Conservation (phyloP, 2,888 invertebrate species). For the Dione juno region DNA sequence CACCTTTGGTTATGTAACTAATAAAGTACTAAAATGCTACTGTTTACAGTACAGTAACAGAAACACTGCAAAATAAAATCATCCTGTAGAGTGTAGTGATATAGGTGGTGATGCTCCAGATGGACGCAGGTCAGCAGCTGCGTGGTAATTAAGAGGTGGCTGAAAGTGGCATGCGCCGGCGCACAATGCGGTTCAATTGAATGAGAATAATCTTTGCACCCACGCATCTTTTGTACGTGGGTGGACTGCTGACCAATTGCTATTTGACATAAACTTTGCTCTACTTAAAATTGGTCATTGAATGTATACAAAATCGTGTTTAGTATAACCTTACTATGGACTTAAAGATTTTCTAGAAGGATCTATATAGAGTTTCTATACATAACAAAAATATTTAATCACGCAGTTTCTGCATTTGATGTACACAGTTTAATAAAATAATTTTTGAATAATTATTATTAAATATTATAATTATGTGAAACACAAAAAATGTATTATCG, state of each 20-base stretch:
- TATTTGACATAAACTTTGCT: constrained; percentile 56
- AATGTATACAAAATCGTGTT: not conserved
- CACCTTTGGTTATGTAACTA: not conserved
- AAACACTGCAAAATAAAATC: constrained; percentile 46
- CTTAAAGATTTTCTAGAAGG: no score
- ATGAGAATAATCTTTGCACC: constrained; percentile 84
- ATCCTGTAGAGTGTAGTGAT: constrained; percentile 65
- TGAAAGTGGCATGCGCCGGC: constrained; percentile 82
- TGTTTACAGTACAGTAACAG: not conserved
- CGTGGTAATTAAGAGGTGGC: constrained; percentile 82
- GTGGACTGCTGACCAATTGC: constrained; percentile 79
- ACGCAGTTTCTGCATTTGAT: no score
- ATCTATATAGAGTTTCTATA: no score
- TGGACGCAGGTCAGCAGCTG: constrained; percentile 82
- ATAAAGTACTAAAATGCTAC: not conserved
- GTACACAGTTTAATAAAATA: no score
- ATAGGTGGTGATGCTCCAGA: constrained; percentile 80
- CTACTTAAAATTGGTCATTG: constrained; percentile 53
- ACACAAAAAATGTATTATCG: not conserved
- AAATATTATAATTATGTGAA: not conserved
- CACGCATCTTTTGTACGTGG: constrained; percentile 81
- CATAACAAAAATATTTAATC: no score
- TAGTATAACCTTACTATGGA: not conserved
- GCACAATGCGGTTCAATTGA: constrained; percentile 83
- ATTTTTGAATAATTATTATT: no score